phyloP scores from a whole-genome alignment of 2,113 vertebrate genomes.

The Hystrix brachyura region DNA sequence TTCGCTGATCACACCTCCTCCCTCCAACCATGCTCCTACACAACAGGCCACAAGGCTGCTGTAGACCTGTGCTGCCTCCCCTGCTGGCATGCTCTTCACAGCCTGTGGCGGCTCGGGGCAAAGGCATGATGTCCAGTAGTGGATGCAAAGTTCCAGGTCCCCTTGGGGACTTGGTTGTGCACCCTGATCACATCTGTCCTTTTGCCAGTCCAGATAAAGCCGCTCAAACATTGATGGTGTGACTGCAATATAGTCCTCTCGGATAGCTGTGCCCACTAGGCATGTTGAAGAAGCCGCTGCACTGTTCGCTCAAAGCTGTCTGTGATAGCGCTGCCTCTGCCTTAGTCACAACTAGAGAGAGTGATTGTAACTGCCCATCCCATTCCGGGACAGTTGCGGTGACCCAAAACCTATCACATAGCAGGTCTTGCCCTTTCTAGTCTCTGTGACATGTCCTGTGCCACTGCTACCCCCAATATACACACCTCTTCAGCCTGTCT shows the following conservation, averaged over 20 bases:
- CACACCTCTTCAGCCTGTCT: background rate
- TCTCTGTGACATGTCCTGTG: background rate
- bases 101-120: background rate
- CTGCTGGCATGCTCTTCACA: background rate
- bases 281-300: background rate
- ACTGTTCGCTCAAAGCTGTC: background rate
- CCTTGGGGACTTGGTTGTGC: background rate
- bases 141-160: background rate
- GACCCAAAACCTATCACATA: background rate
- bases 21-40: background rate
- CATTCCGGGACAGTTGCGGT: background rate
- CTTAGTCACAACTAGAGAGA: background rate
- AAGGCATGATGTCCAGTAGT: too few relatives aligned
- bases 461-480: background rate
- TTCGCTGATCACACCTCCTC: background rate
- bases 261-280: background rate
- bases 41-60: background rate
- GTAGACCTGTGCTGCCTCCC: background rate
- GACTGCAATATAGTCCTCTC: background rate
- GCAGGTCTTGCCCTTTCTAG: background rate
- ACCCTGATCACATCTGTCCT: background rate
- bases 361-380: background rate
- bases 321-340: background rate
- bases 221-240: background rate
- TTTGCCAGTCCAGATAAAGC: too few relatives aligned